These are phyloP conservation scores for Formica exsecta DNA, from an alignment of 1,140 invertebrate genomes.

Conservation along the genomic window DNA sequence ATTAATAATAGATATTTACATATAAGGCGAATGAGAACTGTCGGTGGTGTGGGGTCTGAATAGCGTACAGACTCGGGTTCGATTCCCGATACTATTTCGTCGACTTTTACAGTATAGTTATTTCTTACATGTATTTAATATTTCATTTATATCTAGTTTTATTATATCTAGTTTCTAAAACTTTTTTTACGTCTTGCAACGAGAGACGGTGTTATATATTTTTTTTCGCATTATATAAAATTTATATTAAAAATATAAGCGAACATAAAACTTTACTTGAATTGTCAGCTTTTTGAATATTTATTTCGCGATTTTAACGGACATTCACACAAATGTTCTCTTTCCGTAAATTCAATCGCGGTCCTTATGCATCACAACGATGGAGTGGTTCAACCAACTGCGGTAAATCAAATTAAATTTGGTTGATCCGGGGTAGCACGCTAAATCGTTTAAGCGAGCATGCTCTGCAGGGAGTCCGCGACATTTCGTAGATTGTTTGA, in stretches of 20 bases:
- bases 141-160: too few relatives aligned
- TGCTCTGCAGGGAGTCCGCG: not conserved
- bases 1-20: too few relatives aligned
- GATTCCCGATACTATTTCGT: not conserved
- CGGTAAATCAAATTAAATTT: constrained; percentile 58
- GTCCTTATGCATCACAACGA: not conserved
- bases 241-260: not conserved
- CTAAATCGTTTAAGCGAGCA: constrained; percentile 47
- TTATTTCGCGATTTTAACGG: not conserved
- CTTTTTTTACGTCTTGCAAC: too few relatives aligned
- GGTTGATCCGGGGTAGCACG: constrained; percentile 38
- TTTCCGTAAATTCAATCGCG: not conserved
- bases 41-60: too few relatives aligned
- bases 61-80: too few relatives aligned
- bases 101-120: too few relatives aligned
- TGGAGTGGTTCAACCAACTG: constrained; percentile 6
- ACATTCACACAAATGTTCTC: not conserved
- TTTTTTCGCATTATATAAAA: not conserved
- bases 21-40: too few relatives aligned
- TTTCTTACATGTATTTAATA: too few relatives aligned
- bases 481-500: constrained; percentile 46
- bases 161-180: too few relatives aligned
- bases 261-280: not conserved
- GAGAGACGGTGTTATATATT: too few relatives aligned
- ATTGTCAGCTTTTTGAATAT: not conserved